Evolutionary conservation across 2,113 vertebrate genomes (phyloP).

Genomic region (Aspidoscelis tigris): DNA sequence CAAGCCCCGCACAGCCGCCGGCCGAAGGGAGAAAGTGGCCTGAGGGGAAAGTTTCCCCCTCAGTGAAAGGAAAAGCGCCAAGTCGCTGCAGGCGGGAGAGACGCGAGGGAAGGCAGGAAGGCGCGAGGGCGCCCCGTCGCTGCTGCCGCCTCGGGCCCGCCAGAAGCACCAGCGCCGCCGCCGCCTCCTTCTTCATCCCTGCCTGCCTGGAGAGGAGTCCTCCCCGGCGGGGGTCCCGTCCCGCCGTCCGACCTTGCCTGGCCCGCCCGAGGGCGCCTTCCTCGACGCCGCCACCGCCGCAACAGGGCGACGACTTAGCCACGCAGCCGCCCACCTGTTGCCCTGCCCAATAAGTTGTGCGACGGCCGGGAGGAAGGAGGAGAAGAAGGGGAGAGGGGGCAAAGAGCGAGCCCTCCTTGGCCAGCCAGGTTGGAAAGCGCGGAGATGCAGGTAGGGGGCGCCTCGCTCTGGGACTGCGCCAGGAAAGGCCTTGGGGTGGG

Average conservation of each 20-base stretch:
- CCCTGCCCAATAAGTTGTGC: background rate
- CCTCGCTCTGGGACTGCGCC: background rate
- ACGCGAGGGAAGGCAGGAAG: background rate
- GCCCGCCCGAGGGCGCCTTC: background rate
- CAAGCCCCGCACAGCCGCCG: background rate
- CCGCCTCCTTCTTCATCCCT: background rate
- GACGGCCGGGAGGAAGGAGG: background rate
- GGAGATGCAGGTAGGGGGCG: constrained; percentile 49
- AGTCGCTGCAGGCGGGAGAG: too few relatives aligned
- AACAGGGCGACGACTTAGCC: background rate
- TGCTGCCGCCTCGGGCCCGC: background rate
- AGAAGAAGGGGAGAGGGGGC: background rate
- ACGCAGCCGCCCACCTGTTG: too few relatives aligned
- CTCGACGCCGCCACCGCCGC: background rate
- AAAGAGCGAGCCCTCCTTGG: background rate
- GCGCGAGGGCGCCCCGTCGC: background rate
- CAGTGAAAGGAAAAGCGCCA: too few relatives aligned
- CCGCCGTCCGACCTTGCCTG: background rate
- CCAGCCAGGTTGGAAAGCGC: background rate
- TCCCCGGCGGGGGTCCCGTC: background rate
- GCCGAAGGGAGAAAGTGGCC: background rate
- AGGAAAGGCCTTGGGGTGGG: background rate
- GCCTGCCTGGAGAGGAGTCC: background rate
- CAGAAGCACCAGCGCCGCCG: background rate
- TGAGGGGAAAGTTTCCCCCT: too few relatives aligned